Evolutionary conservation across 2,888 invertebrate species (phyloP).

Genomic region (Drosophila mettleri): DNA sequence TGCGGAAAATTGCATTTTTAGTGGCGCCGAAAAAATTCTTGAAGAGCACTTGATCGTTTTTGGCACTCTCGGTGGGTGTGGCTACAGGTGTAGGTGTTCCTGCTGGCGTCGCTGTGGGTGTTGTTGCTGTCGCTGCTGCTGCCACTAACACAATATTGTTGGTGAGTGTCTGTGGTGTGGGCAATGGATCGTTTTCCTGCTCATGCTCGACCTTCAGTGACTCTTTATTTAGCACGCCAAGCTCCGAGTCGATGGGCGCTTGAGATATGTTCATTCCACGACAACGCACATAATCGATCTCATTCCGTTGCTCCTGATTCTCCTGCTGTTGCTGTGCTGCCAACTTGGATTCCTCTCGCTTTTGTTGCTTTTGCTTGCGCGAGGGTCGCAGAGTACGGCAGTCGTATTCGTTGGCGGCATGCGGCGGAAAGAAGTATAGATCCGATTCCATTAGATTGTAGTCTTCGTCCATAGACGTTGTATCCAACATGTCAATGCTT

Average conservation of each 20-base stretch:
- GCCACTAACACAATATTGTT: background rate
- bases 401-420: slow-evolving; percentile 75
- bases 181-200: slow-evolving; percentile 13
- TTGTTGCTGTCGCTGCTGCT: slow-evolving; percentile 7
- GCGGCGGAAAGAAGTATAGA: slow-evolving; percentile 82
- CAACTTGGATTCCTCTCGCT: slow-evolving; percentile 52
- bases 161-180: slow-evolving; percentile 6
- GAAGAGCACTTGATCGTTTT: slow-evolving; percentile 84
- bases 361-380: slow-evolving; percentile 78
- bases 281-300: slow-evolving; percentile 72
- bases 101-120: slow-evolving; percentile 44
- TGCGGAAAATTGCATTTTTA: slow-evolving; percentile 85
- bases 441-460: slow-evolving; percentile 84
- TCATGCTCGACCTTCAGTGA: slow-evolving; percentile 32
- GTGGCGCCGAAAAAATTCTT: slow-evolving; percentile 85
- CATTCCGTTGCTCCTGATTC: slow-evolving; percentile 33
- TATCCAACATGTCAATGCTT: slow-evolving; percentile 85
- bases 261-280: slow-evolving; percentile 82
- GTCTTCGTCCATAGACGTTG: slow-evolving; percentile 85
- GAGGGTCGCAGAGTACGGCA: slow-evolving; percentile 82
- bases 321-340: slow-evolving; percentile 44
- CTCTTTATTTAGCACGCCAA: slow-evolving; percentile 51
- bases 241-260: slow-evolving; percentile 73
- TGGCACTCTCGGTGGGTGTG: slow-evolving; percentile 71
- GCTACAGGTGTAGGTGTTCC: slow-evolving; percentile 54